A percentile compares a stretch with the other conserved stretches of the same genome.
Evolutionary conservation across 2,113 vertebrate species (phyloP).

Genomic region (Ophiodon elongatus): DNA sequence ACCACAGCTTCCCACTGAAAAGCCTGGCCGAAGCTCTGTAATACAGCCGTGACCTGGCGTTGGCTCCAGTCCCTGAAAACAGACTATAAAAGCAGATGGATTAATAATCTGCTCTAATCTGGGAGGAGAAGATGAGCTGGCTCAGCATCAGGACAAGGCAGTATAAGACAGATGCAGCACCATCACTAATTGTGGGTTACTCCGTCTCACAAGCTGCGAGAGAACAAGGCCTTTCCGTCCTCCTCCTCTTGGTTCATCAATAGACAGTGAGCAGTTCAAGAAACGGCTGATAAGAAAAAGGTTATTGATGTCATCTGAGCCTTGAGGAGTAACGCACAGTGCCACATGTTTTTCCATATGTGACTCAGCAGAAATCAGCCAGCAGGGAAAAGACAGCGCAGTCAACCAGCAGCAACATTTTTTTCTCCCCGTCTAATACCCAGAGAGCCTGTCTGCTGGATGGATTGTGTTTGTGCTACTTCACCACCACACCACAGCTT

Average conservation of each 20-base stretch:
- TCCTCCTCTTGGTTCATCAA: constrained; percentile 13
- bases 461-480: constrained; percentile 53
- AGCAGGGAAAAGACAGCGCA: constrained; percentile 24
- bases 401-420: constrained; percentile 39
- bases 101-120: constrained; percentile 80
- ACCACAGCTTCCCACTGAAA: constrained; percentile 34
- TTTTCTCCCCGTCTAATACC: constrained; percentile 48
- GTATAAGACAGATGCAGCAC: constrained; percentile 11
- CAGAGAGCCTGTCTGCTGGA: constrained; percentile 69
- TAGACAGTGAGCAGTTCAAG: constrained; percentile 14
- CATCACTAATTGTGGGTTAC: not conserved
- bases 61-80: constrained; percentile 50
- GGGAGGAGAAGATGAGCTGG: constrained; percentile 56
- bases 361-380: constrained; percentile 68
- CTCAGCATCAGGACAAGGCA: constrained; percentile 59
- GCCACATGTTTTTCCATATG: constrained; percentile 40
- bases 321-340: constrained; percentile 26
- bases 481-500: constrained; percentile 59
- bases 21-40: constrained; percentile 29
- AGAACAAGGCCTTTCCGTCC: not conserved
- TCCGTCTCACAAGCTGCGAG: constrained; percentile 8
- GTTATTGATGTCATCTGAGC: constrained; percentile 19
- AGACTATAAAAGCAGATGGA: constrained; percentile 66
- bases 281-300: constrained; percentile 17
- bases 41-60: constrained; percentile 33